Evolutionary conservation across 2,113 vertebrate species (phyloP).

Genomic region (Leptosomus discolor): DNA sequence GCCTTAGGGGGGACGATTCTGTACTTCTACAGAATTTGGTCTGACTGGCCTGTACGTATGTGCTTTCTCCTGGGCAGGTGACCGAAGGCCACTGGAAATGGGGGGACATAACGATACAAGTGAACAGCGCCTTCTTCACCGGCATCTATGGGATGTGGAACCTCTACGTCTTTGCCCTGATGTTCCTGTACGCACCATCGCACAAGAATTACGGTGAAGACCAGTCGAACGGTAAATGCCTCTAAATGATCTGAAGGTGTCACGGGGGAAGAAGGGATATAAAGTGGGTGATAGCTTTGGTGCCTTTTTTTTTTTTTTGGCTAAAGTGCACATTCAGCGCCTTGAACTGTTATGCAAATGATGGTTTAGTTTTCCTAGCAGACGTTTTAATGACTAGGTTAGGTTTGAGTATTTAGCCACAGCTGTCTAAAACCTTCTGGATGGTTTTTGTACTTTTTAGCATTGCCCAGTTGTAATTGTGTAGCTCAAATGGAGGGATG

Average conservation of each 20-base stretch:
- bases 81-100: slow-evolving; percentile 96
- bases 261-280: fast-evolving
- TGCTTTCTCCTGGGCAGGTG: slow-evolving; percentile 76
- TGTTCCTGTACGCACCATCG: slow-evolving; percentile 96
- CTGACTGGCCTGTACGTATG: fast-evolving
- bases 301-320: no score
- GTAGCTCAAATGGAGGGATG: neutral
- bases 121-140: slow-evolving; percentile 97
- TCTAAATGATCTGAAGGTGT: neutral
- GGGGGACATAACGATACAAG: slow-evolving; percentile 87
- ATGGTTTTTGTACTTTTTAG: neutral
- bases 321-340: fast-evolving
- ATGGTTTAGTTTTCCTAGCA: neutral
- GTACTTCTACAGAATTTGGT: neutral
- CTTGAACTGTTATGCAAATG: no score
- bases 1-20: neutral
- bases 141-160: slow-evolving; percentile 99
- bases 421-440: neutral
- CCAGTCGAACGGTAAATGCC: slow-evolving; percentile 81
- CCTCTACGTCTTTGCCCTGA: slow-evolving; percentile 95
- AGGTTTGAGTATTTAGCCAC: neutral
- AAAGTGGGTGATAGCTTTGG: neutral
- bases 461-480: neutral
- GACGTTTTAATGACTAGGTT: neutral
- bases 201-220: slow-evolving; percentile 95